Evolutionary conservation across 2,888 invertebrate genomes (phyloP), one percentile per base, ranked within the genome.

Genomic region (Sarcophaga carnaria): DNA sequence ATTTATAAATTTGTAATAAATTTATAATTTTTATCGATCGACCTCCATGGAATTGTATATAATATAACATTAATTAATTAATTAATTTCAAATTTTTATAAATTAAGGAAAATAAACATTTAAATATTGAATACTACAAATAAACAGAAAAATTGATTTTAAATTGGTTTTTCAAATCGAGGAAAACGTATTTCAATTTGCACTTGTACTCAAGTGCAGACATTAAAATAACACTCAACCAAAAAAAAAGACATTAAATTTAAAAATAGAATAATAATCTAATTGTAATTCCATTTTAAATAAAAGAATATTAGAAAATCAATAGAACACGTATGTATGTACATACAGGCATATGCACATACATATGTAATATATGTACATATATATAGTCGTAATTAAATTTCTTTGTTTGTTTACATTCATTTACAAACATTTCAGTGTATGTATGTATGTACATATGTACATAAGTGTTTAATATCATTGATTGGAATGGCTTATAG

Each of bases 161-260:
- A 4, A 5, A 25, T 72, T 54, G 22, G 4, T 37, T 59, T 27
- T 20, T 59, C 17, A 69, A 66, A 49, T 81, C 20, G 45, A 37
- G 37, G 37, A 69, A 75, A 45, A 12, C 59, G 25, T 47, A 69
- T 67, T 81, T 67, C 8, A 59, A 64, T 81, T 60, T 67, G 47
- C 60, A 49, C 47, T 62, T 69, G 49, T 72, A 14, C 37, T 83
- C 64, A 67, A 66, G 59, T 83, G 22, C 59, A 71, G n/a, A 27
- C 54, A n/a, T 25, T 70, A 54, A 54, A 54, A 54, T 59, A 66
- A 45, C 47, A 66, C 54, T 59, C 25, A 25, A 54, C 70, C 27
- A 64, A 70, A 60, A n/a, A 60, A 25, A 60, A 72, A 81, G 27
- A 67, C 60, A 69, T 75, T 62, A 63, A 69, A 75, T 81, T 47